Percentiles rank a stretch among this genome's conserved stretches.
Conservation (phyloP, 2,797 vertebrate species). For the Protonibea diacanthus region DNA sequence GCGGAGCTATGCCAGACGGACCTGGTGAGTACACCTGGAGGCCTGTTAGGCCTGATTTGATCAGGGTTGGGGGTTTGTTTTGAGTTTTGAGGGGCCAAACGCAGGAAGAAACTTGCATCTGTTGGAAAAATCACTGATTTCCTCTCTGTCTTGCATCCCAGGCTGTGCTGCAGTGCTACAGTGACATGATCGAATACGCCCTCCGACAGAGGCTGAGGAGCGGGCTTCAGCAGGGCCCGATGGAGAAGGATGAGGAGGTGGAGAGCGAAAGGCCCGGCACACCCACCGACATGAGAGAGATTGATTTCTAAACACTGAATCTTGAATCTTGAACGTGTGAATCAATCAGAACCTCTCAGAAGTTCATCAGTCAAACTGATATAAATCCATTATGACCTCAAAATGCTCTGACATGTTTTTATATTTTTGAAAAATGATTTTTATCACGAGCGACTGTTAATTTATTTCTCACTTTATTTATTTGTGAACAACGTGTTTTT, state of each 20-base stretch:
- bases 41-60: not conserved
- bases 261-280: conserved; percentile 82
- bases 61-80: no score
- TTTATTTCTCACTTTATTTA: conserved; percentile 80
- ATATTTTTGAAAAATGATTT: conserved; percentile 50
- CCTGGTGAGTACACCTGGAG: conserved; percentile 69
- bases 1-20: conserved; percentile 82
- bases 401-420: conserved; percentile 53
- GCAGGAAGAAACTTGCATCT: not conserved
- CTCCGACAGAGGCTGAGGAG: conserved; percentile 82
- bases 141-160: conserved; percentile 44
- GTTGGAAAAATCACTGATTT: fast-evolving
- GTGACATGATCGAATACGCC: conserved; percentile 83
- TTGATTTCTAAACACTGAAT: conserved; percentile 80
- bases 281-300: conserved; percentile 86
- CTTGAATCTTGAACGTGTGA: conserved; percentile 50
- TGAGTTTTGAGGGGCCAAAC: not conserved
- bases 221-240: conserved; percentile 59
- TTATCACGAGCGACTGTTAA: conserved; percentile 67
- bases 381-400: conserved; percentile 67
- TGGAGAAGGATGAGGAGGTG: conserved; percentile 77
- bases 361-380: conserved; percentile 85
- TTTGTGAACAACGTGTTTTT: conserved; percentile 57
- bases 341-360: conserved; percentile 60
- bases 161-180: conserved; percentile 85